Base-by-base conservation (phyloP, 2,113 vertebrate genomes). In the Callopanchax toddi region DNA sequence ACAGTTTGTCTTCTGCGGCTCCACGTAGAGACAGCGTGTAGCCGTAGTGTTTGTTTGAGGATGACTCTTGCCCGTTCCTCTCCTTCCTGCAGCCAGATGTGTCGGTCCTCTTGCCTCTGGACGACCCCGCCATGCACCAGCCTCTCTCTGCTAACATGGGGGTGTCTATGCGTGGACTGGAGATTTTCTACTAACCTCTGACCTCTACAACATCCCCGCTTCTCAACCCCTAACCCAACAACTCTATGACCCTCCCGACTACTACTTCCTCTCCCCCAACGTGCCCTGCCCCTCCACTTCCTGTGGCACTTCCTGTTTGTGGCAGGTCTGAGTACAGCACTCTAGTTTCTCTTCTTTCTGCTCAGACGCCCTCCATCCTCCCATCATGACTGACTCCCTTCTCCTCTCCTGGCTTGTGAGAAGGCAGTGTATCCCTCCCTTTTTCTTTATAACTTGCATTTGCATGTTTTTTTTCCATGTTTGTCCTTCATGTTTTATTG, bases 171-270 rank as follows among this genome's bases (percentile, higher is more conserved):
- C 89, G 92, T 68, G 91, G 92, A 89, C 89, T 93, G 89, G 92
- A 93, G 91, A 91, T 93, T 89, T 93, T 93, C 92, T 93, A 92
- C 92, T 93, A 93, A 93, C 92, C 84, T 66, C 86, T 80, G 84
- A 84, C 65, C 73, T 85, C 89, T 78, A 83, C 89, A 82, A 78
- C 87, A 74, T 81, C 77, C 40, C 72, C 76, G 50, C 78, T 79
- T 88, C 81, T 88, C 79, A 63, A 85, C 58, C 54, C 25, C 53
- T 39, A 26, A 51, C 78, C 60, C 81, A 77, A 82, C 88, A 79
- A 69, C 83, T 85, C 74, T 89, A 79, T 83, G 78, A 86, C 55
- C 76, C 76, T 78, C 70, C 60, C 85, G 70, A 74, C 80, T 77
- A 77, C 87, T 84, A 65, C 87, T 80, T 78, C 86, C 78, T 87